phyloP scores from a whole-genome alignment of 2,888 invertebrate species.

The Aporophyla nigra region DNA sequence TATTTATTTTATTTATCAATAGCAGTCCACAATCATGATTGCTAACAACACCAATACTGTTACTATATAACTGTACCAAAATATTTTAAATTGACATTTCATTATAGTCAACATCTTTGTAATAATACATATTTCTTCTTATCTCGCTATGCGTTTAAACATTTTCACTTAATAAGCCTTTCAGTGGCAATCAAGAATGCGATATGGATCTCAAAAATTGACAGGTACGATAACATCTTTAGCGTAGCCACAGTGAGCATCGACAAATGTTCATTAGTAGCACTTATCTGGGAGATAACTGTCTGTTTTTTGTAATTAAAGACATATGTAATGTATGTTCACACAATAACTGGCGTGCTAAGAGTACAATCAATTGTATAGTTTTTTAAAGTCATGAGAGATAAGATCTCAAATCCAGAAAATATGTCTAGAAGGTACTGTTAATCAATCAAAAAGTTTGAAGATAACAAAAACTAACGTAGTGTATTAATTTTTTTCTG shows the following conservation, averaged over 20 bases:
- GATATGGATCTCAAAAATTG: conserved; percentile 66
- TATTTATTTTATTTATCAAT: no score
- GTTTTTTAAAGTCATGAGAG: conserved; percentile 19
- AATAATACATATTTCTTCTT: conserved; percentile 20
- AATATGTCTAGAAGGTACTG: conserved; percentile 5
- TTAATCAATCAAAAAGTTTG: not conserved
- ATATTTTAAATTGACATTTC: conserved; percentile 13
- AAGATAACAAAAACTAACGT: not conserved
- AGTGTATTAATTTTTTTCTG: not conserved
- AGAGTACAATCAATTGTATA: conserved; percentile 31
- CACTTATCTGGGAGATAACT: conserved; percentile 53
- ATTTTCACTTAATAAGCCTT: conserved; percentile 59
- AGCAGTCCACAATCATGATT: not conserved
- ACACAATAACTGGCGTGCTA: conserved; percentile 31
- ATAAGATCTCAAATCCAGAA: conserved; percentile 23
- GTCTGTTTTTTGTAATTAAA: conserved; percentile 44
- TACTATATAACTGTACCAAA: not conserved
- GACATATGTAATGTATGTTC: conserved; percentile 28
- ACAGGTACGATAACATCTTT: conserved; percentile 63
- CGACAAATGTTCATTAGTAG: conserved; percentile 63
- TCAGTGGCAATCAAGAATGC: conserved; percentile 57
- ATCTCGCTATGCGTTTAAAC: conserved; percentile 40
- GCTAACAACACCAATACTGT: not conserved
- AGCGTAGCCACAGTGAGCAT: conserved; percentile 42
- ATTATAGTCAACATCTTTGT: conserved; percentile 35